Conservation (phyloP, 2,113 vertebrate genomes). For the Murina feae region DNA sequence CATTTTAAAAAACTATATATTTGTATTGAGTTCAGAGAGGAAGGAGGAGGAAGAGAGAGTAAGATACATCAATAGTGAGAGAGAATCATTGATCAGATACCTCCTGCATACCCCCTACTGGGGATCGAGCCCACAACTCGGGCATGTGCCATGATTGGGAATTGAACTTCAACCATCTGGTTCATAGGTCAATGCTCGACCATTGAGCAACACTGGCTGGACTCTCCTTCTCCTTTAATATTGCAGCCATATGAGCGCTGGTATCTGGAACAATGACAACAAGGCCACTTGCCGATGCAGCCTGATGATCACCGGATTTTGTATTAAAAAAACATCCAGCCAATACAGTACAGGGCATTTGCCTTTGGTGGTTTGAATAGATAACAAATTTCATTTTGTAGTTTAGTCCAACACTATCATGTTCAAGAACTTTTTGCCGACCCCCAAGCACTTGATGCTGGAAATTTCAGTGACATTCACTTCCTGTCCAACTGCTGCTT, state of each 20-base stretch:
- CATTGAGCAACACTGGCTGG: too few species aligned
- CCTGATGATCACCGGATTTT: conserved; percentile 91
- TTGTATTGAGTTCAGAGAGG: too few species aligned
- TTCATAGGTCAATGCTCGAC: too few species aligned
- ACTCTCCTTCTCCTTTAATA: background rate
- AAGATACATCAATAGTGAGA: too few species aligned
- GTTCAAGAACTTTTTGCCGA: conserved; percentile 79
- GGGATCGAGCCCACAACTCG: too few species aligned
- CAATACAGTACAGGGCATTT: conserved; percentile 94
- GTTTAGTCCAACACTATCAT: conserved; percentile 93
- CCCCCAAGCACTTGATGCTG: conserved; percentile 86
- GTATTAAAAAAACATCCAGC: conserved; percentile 94
- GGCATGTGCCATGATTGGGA: too few species aligned
- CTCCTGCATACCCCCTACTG: too few species aligned
- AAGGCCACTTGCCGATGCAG: conserved; percentile 89
- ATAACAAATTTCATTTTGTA: conserved; percentile 97
- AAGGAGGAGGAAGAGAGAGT: too few species aligned
- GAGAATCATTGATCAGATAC: too few species aligned
- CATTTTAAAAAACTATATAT: too few species aligned
- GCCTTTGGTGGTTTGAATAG: conserved; percentile 91
- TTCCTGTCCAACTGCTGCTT: conserved; percentile 29
- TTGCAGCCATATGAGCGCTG: conserved; percentile 85
- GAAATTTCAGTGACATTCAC: conserved; percentile 91
- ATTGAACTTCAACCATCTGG: too few species aligned
- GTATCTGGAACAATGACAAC: conserved; percentile 92